Evolutionary conservation across 2,113 vertebrate species (phyloP).

Genomic region (Brachypteracias leptosomus): DNA sequence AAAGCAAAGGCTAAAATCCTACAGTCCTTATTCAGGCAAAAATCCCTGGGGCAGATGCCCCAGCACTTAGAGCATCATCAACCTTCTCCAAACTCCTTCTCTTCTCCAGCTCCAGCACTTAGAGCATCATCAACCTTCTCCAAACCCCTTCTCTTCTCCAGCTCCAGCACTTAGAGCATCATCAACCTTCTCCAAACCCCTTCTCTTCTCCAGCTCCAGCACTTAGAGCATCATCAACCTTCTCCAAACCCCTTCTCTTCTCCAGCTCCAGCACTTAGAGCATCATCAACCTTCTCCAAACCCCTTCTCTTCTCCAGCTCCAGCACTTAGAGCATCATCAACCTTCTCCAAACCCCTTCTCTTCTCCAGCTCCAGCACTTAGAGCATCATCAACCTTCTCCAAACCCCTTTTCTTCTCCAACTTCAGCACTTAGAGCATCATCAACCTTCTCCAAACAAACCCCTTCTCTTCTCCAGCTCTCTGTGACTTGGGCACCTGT

Average conservation of each 20-base stretch:
- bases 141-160: background rate
- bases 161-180: background rate
- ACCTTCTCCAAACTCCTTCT: background rate
- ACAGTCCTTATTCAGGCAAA: background rate
- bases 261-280: no score
- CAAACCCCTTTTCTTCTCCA: no score
- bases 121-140: background rate
- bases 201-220: background rate
- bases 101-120: background rate
- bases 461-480: no score
- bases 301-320: no score
- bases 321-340: no score
- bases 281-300: no score
- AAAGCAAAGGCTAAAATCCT: background rate
- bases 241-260: background rate
- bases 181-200: background rate
- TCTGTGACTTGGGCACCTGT: no score
- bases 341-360: no score
- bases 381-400: no score
- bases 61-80: accelerated
- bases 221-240: background rate
- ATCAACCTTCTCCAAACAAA: no score
- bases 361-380: no score
- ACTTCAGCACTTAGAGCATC: no score
- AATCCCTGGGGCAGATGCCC: background rate